Base-by-base conservation (phyloP, 2,113 vertebrate genomes). In the Gadus macrocephalus region DNA sequence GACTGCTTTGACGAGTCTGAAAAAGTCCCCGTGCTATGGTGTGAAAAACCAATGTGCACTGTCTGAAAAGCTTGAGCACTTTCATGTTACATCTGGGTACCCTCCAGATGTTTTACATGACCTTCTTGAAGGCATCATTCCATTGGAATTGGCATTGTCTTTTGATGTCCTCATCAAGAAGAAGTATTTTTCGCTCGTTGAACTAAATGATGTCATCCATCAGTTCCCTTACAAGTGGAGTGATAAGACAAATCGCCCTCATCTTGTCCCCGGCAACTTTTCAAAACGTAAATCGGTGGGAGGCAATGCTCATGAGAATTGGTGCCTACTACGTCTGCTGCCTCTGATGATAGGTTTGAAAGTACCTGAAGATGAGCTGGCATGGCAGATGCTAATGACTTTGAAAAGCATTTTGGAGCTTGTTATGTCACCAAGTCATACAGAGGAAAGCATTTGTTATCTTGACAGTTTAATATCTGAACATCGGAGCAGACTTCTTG, bases 391-490 rank as follows among this genome's bases (percentile, higher is more conserved):
- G 20, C 19, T 67, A 16, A 27, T 28, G 49, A 49, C 55, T 16
- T 56, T 67, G 27, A 67, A 67, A 25, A 15, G 55, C 25, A 64
- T 64, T 38, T 15, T n/a, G 5, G 62, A 64, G 11, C 38, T 70
- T 38, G 69, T 70, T 63, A 35, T 63, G 62, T 31, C 60, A 2
- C 61, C 69, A 16, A 5, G 49, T 9, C 69, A 70, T 62, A 63
- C 15, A 49, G 59, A 38, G 15, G 60, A 49, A 49, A 63, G 27
- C 16, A 70, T 70, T 63, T n/a, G 31, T 6, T 70, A 62, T 56
- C 60, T 70, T n/a, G 69, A 63, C 15, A 22, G 58, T 25, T 63
- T 53, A 19, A 63, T 70, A 6, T 28, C 38, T 20, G 69, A 70
- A 17, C 59, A 70, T 17, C 58, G 58, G n/a, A 7, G 31, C 35